Base-by-base conservation (phyloP, 1,140 invertebrate species). In the Caerostris darwini region DNA sequence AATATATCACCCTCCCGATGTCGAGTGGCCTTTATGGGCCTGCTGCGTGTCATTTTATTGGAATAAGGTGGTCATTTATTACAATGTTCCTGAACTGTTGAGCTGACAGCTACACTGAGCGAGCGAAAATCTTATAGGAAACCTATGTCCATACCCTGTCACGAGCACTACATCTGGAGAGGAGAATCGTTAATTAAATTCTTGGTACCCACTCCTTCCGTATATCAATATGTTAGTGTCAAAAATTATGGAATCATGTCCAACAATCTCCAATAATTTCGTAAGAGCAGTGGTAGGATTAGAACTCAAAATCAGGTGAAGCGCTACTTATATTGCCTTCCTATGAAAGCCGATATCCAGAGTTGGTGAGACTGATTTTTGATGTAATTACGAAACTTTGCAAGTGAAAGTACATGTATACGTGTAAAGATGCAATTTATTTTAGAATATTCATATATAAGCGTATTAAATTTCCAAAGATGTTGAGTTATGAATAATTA, bases 161-260 rank as follows among this genome's bases (percentile, higher is more conserved):
- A 77, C 34, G 71, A 77, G 69, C 19, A 7, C 53, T 77, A 12
- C 54, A 58, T 85, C 82, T 85, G 54, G 54, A n/a, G 82, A 57
- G 14, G 57, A 6, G 57, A 85, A 85, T 85, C 82, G 82, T 85
- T 85, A 85, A 85, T 85, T 85, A 85, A 85, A 85, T 85, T 85
- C 82, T 17, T 85, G 82, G 56, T 58, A 57, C 57, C 54, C 82
- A 57, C 82, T 58, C 14, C 7, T 57, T 85, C 54, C 57, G 54
- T 85, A 56, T 58, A 58, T 85, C 82, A 85, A 85, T 57, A 85
- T 85, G 82, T 85, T 58, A 85, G 57, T 85, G 82, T 85, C 82
- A 85, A 85, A 85, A 85, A 85, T 85, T 85, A 85, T 85, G 82
- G 82, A 85, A 85, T 85, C 57, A n/a, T 17, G 14, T 56, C 82